Evolutionary conservation across 2,113 vertebrate species (phyloP), one percentile per base, ranked within the genome.

Genomic region (Ardeotis arabs): DNA sequence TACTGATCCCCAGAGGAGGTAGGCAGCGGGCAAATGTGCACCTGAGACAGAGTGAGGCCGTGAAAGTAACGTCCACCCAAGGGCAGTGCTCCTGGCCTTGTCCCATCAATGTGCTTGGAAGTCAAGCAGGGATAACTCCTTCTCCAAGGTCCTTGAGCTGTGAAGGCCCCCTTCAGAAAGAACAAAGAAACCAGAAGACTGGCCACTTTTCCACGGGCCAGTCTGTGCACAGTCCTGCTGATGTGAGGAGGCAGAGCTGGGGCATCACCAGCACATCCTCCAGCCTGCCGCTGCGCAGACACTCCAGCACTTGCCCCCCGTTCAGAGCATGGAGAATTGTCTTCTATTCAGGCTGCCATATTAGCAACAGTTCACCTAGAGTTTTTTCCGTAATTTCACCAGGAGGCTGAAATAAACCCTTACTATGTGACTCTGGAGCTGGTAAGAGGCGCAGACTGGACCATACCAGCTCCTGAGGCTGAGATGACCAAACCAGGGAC

Each of bases 201-300:
- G 69, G 22, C 28, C 28, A 31, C 9, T 16, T 23, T 60, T 60
- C 58, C 27, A 39, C 10, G 8, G 60, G n/a, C 44, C 4, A 7
- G 23, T 12, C 28, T 37, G 10, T 29, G 53, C 19, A 49, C 24
- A 29, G 31, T 45, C 45, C n/a, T 2, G 17, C 55, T 12, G 4
- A 64, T 18, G 33, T 6, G 28, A 62, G 7, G 39, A 37, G 19
- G 16, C 29, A 62, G 45, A 67, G 29, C 15, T 4, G 14, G 14
- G 47, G 16, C n/a, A 49, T 4, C 6, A 4, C 13, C 3, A 3
- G 16, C 7, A 23, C 0, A 0, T 72, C 6, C 44, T 19, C 29
- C 63, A 81, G 45, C 55, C 45, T 63, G 47, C 52, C 4, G 2
- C 37, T 64, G 63, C 6, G 12, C 14, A n/a, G 44, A 49, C 18